A percentile compares a stretch with the other conserved stretches of the same genome.
phyloP scores from a whole-genome alignment of 2,113 vertebrate genomes.

The Chrysemys picta region DNA sequence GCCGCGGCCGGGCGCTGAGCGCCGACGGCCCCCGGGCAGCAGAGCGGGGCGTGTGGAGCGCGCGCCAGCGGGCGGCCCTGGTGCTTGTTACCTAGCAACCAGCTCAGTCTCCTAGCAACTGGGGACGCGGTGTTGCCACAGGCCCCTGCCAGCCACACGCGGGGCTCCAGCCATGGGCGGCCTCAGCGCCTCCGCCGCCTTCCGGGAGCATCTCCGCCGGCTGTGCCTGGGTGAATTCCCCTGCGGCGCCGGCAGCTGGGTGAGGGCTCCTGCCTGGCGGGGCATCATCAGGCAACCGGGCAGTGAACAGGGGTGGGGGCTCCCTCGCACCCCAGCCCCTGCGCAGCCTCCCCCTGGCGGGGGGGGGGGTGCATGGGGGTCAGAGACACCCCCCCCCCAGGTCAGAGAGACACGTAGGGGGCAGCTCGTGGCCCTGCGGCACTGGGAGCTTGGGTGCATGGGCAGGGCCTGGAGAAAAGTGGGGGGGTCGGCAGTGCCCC shows the following conservation, averaged over 20 bases:
- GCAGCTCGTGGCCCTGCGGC: too few relatives aligned
- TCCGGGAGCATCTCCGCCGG: conserved; percentile 74
- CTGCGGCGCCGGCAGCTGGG: conserved; percentile 86
- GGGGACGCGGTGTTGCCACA: fast-evolving
- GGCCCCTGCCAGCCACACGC: neutral
- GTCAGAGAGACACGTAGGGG: too few relatives aligned
- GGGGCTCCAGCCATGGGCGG: neutral
- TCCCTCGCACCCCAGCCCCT: too few relatives aligned
- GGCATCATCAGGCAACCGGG: neutral
- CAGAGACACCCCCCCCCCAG: too few relatives aligned
- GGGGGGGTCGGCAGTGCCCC: too few relatives aligned
- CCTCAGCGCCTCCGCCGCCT: conserved; percentile 68
- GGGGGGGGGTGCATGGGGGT: too few relatives aligned
- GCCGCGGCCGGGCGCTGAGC: neutral
- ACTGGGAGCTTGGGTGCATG: neutral
- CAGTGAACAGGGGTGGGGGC: too few relatives aligned
- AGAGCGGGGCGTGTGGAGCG: neutral
- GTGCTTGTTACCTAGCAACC: neutral
- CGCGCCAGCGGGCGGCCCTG: neutral
- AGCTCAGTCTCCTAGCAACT: conserved; percentile 11
- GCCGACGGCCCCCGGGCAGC: neutral
- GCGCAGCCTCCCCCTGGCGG: neutral
- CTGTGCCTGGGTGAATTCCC: conserved; percentile 85
- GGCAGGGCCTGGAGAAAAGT: fast-evolving
- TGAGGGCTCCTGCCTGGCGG: conserved; percentile 33